These are phyloP conservation scores for Achroia grisella DNA, from an alignment of 1,140 invertebrate species.

Conservation along the genomic window DNA sequence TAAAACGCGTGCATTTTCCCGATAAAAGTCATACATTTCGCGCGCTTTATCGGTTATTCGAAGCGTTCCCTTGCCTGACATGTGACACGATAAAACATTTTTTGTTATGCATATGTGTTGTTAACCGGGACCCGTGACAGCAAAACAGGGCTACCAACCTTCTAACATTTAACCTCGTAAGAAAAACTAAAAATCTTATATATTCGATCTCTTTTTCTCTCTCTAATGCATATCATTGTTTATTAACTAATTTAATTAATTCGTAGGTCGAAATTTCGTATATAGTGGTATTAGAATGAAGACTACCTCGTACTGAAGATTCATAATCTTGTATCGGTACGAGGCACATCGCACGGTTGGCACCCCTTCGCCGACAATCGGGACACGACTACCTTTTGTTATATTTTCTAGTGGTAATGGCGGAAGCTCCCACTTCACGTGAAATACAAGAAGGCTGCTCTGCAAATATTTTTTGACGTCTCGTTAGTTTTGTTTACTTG, in stretches of 20 bases:
- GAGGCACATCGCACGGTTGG: neutral
- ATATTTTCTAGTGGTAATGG: constrained; percentile 5
- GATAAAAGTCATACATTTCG: neutral
- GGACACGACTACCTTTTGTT: neutral
- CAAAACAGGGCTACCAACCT: neutral
- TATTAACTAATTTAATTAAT: neutral
- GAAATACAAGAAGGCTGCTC: neutral
- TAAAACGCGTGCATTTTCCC: too few relatives aligned
- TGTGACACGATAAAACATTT: constrained; percentile 18
- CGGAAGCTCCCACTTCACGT: neutral
- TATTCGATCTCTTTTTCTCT: neutral
- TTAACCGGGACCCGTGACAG: constrained; percentile 14
- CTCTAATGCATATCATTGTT: neutral
- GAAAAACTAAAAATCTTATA: neutral
- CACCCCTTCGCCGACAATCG: neutral
- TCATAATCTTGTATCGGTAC: neutral
- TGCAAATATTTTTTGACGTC: too few relatives aligned
- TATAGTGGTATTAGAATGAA: neutral
- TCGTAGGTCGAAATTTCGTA: neutral
- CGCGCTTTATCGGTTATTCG: neutral
- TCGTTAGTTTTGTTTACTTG: too few relatives aligned
- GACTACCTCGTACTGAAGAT: neutral
- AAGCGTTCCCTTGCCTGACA: constrained; percentile 5
- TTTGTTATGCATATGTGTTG: constrained; percentile 13
- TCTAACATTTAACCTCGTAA: neutral